Base-by-base conservation (phyloP, 2,797 vertebrate genomes). In the Falco rusticolus region DNA sequence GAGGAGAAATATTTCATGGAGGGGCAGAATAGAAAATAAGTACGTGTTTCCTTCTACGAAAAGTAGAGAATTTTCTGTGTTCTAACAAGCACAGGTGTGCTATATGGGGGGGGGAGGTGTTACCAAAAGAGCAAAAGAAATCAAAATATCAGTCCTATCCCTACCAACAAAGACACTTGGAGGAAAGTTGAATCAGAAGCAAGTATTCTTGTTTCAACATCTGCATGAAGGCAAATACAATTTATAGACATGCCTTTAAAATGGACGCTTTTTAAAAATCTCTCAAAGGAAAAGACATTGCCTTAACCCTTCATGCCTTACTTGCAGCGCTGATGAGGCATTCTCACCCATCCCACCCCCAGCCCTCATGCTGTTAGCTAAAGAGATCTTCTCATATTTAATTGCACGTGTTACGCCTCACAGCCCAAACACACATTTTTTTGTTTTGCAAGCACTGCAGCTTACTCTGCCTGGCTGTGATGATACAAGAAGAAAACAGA, bases 131-230 rank as follows among this genome's bases (percentile, higher is more conserved):
- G 19, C 16, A 34, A 84, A 74, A 78, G 29, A 79, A 79, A 72
- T 26, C 5, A 77, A 85, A 89, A 26, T 8, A 78, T 6, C 14
- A n/a, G 11, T 61, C 22, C 92, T 61, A 82, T 50, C 37, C 82
- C 60, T 88, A 28, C 51, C 60, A 51, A 90, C 92, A 89, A 95
- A 96, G 90, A 56, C 25, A 76, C 78, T 84, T 85, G 72, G 68
- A 91, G 89, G 96, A 90, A 97, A 68, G 79, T 59, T 21, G 21
- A 91, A 90, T 80, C 65, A 76, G 66, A 81, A 77, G 71, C 6
- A 3, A 71, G 50, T 54, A 48, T 37, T 80, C n/a, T 56, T 77
- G 28, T 64, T 93, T 78, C 43, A 69, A 65, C 21, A 72, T 45
- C 54, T 47, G 9, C 61, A 41, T 43, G 51, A 57, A 79, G 31